phyloP scores from a whole-genome alignment of 2,113 vertebrate genomes.

The Globicephala melas region DNA sequence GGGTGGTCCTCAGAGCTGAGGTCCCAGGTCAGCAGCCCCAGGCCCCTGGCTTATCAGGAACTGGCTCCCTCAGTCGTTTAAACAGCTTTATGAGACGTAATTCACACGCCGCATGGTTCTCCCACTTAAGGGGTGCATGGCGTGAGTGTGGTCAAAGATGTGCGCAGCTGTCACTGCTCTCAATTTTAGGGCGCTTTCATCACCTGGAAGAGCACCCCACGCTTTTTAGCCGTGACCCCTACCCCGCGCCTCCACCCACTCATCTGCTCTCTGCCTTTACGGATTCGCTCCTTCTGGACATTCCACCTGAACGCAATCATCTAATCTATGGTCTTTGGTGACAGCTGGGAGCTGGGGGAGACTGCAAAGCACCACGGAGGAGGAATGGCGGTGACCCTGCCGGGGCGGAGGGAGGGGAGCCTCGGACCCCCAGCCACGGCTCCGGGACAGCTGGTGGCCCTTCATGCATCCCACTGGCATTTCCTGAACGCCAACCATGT shows the following conservation, averaged over 20 bases:
- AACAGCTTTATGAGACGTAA: rapidly evolving
- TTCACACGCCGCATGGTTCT: rapidly evolving
- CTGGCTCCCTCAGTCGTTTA: rapidly evolving
- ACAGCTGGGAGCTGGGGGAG: neutral
- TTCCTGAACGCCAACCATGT: rapidly evolving
- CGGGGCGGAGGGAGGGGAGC: rapidly evolving
- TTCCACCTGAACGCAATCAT: neutral
- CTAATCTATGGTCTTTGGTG: no score
- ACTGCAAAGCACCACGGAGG: rapidly evolving
- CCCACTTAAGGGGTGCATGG: neutral
- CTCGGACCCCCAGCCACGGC: rapidly evolving
- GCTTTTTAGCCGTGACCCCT: rapidly evolving
- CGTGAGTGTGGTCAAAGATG: neutral
- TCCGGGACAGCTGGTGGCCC: rapidly evolving
- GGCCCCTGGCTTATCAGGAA: neutral
- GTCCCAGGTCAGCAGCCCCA: rapidly evolving
- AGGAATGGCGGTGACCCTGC: neutral
- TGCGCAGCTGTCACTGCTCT: rapidly evolving
- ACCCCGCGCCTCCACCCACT: rapidly evolving
- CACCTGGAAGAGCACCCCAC: rapidly evolving
- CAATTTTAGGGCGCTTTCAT: no score
- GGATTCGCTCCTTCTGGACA: neutral
- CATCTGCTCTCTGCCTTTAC: rapidly evolving
- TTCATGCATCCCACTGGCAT: rapidly evolving
- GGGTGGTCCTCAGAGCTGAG: neutral